These are phyloP conservation scores for Microtus montanus DNA, from an alignment of 2,113 vertebrate genomes.

Conservation along the genomic window DNA sequence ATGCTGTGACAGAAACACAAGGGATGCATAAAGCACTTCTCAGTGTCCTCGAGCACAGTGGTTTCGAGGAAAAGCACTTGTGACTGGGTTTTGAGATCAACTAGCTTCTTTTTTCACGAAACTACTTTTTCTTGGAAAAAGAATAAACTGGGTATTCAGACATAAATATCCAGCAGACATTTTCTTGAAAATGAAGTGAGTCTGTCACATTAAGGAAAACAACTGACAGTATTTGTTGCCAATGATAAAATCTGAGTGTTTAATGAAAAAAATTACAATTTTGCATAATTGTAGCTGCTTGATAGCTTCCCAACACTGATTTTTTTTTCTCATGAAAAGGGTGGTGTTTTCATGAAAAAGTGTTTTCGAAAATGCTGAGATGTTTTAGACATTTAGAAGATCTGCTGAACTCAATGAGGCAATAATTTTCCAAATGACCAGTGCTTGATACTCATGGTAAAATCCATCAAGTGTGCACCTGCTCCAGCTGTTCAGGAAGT, in stretches of 20 bases:
- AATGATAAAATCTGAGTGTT: constrained; percentile 57
- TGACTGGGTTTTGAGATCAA: constrained; percentile 28
- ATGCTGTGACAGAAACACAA: constrained; percentile 28
- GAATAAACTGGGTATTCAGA: constrained; percentile 60
- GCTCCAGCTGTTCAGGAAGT: neutral
- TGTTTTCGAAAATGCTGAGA: constrained; percentile 41
- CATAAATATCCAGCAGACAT: constrained; percentile 45
- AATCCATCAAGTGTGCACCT: neutral
- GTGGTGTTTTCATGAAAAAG: constrained; percentile 4
- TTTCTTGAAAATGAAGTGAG: constrained; percentile 67
- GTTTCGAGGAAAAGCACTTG: constrained; percentile 47
- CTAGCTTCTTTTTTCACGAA: constrained; percentile 17
- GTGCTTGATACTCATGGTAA: neutral
- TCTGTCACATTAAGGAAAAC: constrained; percentile 62
- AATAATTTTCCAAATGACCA: constrained; percentile 46
- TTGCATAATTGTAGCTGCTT: constrained; percentile 26
- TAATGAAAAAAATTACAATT: constrained; percentile 62
- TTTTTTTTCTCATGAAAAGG: constrained; percentile 18
- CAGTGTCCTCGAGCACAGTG: neutral
- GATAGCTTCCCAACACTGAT: constrained; percentile 22
- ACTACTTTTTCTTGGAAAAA: constrained; percentile 56
- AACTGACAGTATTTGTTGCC: constrained; percentile 51
- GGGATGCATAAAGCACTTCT: neutral
- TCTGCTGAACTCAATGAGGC: constrained; percentile 9
- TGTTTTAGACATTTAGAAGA: constrained; percentile 41